These are phyloP conservation scores for Sebastes elongatus DNA, from an alignment of 2,797 vertebrate species.

Conservation along the genomic window DNA sequence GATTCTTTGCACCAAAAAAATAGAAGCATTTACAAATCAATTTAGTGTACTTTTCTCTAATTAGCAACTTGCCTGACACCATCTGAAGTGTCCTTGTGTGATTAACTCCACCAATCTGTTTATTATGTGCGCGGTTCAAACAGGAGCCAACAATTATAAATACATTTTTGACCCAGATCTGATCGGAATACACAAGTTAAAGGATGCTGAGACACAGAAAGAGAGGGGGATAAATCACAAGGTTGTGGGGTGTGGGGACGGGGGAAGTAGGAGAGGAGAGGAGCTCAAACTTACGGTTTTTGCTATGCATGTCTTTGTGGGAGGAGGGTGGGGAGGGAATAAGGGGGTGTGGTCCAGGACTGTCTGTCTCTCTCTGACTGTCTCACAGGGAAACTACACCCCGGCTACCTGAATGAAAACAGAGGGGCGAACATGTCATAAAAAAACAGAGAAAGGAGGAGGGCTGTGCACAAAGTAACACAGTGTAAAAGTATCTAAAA, in stretches of 20 bases:
- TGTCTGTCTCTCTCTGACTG: slow-evolving; percentile 73
- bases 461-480: not conserved
- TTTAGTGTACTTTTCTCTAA: slow-evolving; percentile 35
- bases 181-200: slow-evolving; percentile 28
- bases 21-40: slow-evolving; percentile 40
- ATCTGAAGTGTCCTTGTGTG: slow-evolving; percentile 35
- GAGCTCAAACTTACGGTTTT: slow-evolving; percentile 82
- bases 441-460: slow-evolving; percentile 20
- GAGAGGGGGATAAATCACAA: slow-evolving; percentile 36
- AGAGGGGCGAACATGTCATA: slow-evolving; percentile 60
- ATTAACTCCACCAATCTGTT: slow-evolving; percentile 30
- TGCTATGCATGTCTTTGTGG: slow-evolving; percentile 85
- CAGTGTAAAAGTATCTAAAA: not conserved
- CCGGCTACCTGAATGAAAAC: slow-evolving; percentile 79
- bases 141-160: slow-evolving; percentile 29
- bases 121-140: slow-evolving; percentile 19
- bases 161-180: slow-evolving; percentile 49
- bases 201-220: slow-evolving; percentile 23
- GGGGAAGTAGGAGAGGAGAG: slow-evolving; percentile 38
- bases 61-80: slow-evolving; percentile 40
- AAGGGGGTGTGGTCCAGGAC: slow-evolving; percentile 67
- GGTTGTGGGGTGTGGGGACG: not conserved
- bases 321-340: slow-evolving; percentile 59
- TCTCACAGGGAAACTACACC: slow-evolving; percentile 81
- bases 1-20: slow-evolving; percentile 26